A percentile compares a stretch with the other conserved stretches of the same genome.
phyloP scores from a whole-genome alignment of 2,113 vertebrate species.

The Erinaceus europaeus region DNA sequence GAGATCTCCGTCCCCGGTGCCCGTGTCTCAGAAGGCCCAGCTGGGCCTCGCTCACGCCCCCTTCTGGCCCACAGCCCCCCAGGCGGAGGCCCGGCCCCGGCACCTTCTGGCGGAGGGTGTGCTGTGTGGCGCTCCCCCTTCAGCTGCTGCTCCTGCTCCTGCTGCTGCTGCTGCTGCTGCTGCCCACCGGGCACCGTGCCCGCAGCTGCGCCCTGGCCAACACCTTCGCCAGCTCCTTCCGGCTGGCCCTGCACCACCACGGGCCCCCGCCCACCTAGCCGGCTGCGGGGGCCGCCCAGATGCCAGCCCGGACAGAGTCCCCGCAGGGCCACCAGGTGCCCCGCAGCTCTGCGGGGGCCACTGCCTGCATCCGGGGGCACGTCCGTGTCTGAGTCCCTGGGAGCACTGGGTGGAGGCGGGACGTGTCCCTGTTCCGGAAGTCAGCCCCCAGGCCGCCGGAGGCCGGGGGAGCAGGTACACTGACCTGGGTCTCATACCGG shows the following conservation, averaged over 20 bases:
- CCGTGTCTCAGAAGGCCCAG: fast-evolving
- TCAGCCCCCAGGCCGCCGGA: too few relatives aligned
- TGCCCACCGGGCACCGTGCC: conserved; percentile 86
- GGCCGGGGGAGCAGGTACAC: too few relatives aligned
- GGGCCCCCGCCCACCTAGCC: conserved; percentile 91
- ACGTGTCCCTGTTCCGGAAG: too few relatives aligned
- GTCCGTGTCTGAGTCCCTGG: too few relatives aligned
- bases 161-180: conserved; percentile 90
- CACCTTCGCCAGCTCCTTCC: conserved; percentile 95
- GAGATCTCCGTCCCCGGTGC: fast-evolving
- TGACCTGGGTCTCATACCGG: too few relatives aligned
- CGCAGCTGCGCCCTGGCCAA: conserved; percentile 90
- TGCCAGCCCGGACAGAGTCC: not conserved
- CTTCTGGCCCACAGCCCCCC: conserved; percentile 74
- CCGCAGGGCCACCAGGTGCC: not conserved
- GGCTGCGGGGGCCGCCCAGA: not conserved
- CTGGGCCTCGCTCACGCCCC: fast-evolving
- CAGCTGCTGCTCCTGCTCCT: conserved; percentile 88
- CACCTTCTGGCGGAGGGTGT: conserved; percentile 83
- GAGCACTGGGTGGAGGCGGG: too few relatives aligned
- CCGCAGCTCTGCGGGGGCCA: too few relatives aligned
- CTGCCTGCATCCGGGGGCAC: too few relatives aligned
- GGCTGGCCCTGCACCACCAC: conserved; percentile 90
- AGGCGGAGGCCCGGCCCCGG: conserved; percentile 51
- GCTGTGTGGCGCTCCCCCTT: conserved; percentile 87